Evolutionary conservation across 2,797 vertebrate species (phyloP), one percentile per base, ranked within the genome.

Genomic region (Myripristis jacobus): DNA sequence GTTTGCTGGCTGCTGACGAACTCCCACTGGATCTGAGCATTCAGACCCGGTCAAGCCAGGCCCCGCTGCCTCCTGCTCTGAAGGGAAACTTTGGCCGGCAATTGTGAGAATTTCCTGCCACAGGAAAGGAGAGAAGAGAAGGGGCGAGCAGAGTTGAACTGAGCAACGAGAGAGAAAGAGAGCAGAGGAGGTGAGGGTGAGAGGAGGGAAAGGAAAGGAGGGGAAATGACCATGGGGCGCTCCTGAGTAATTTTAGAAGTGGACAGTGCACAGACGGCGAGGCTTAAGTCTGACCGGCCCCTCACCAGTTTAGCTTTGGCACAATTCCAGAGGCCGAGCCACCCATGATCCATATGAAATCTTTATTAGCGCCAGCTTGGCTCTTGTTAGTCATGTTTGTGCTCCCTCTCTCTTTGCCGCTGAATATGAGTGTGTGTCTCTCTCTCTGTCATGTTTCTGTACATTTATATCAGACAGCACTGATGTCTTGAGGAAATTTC

Each of bases 51-150:
- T 78, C 89, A 79, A 86, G 84, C 83, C 74, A 80, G 84, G 80
- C 77, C 83, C 73, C 4, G 3, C 67, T 85, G 80, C 85, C 89
- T 92, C 87, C 85, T 82, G 85, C 52, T 62, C 87, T 84, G 83
- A 84, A 85, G 87, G 88, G 87, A 81, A 88, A 87, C 85, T 82
- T 77, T 89, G 86, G 91, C 81, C 87, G 41, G 86, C 89, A 88
- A 94, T 94, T 94, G 94, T 94, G 93, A 94, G 93, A 93, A 92
- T 91, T 93, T 95, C 94, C 94, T 95, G 91, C 83, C 69, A 89
- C 93, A 93, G 93, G 93, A 94, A 94, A 90, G 80, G 91, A 88
- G 84, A 88, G 87, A 82, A 76, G 73, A 89, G 82, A 81, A 85
- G 84, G 83, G 77, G 81, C 25, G 59, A 80, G 75, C 51, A 48